phyloP scores from a whole-genome alignment of 1,140 invertebrate genomes.

The Lordiphosa stackelbergi region DNA sequence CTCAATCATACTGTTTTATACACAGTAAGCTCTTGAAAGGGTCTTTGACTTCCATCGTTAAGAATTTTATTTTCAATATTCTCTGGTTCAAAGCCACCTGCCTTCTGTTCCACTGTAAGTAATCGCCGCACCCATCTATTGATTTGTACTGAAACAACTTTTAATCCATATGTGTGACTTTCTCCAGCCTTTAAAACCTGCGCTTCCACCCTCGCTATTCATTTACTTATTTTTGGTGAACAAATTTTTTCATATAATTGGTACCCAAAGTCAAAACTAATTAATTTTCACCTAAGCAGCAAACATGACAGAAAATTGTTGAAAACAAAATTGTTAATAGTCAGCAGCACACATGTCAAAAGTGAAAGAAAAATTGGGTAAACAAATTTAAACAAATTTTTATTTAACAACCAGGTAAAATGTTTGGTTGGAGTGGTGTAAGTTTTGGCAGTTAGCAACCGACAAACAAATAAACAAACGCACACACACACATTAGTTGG shows the following conservation, averaged over 20 bases:
- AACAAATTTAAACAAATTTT: conserved; percentile 2
- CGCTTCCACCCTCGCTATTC: too few relatives aligned
- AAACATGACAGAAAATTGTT: conserved; percentile 41
- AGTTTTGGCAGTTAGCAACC: conserved; percentile 15
- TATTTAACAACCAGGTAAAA: not conserved
- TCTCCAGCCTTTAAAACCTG: too few relatives aligned
- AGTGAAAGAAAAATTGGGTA: conserved; percentile 1
- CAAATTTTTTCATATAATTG: conserved; percentile 23
- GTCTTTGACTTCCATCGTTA: too few relatives aligned
- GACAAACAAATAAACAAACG: conserved; percentile 7
- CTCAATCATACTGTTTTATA: too few relatives aligned
- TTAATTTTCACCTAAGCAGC: conserved; percentile 54
- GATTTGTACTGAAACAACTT: too few relatives aligned
- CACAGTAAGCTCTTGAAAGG: too few relatives aligned
- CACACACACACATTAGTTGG: conserved; percentile 32
- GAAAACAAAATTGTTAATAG: conserved; percentile 18
- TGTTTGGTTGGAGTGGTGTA: conserved; percentile 16
- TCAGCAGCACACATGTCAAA: conserved; percentile 36
- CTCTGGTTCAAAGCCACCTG: too few relatives aligned
- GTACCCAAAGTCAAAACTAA: conserved; percentile 48
- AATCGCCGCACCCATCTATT: too few relatives aligned
- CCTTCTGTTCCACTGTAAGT: too few relatives aligned
- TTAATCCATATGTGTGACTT: too few relatives aligned
- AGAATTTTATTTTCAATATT: too few relatives aligned
- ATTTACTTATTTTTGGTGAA: too few relatives aligned